Evolutionary conservation across 1,140 invertebrate genomes (phyloP).

Genomic region (Idris sp.): DNA sequence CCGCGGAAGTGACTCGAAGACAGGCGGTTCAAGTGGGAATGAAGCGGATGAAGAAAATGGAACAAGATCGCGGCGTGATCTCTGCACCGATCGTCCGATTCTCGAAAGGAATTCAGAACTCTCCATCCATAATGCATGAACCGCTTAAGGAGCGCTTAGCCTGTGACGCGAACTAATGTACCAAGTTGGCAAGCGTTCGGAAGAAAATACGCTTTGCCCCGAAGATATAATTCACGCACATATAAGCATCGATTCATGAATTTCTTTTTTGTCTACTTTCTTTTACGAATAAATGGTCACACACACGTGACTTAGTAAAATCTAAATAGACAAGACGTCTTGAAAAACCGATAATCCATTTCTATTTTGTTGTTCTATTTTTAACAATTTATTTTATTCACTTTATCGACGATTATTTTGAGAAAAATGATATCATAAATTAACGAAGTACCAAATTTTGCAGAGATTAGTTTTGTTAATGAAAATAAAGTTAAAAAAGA

Average conservation of each 20-base stretch:
- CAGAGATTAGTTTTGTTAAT: too few species aligned
- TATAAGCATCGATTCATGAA: constrained; percentile 42
- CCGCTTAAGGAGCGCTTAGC: constrained; percentile 56
- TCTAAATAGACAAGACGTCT: too few species aligned
- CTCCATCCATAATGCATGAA: constrained; percentile 61
- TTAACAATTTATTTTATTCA: too few species aligned
- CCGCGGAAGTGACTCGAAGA: constrained; percentile 62
- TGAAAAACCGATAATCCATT: too few species aligned
- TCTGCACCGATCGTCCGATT: constrained; percentile 50
- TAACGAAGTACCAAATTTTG: too few species aligned
- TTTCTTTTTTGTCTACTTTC: constrained; percentile 16
- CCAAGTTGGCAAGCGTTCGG: constrained; percentile 55
- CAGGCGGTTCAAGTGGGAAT: constrained; percentile 45
- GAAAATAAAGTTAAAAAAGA: too few species aligned
- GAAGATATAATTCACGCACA: constrained; percentile 55
- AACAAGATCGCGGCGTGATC: constrained; percentile 54
- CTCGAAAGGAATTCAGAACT: constrained; percentile 54
- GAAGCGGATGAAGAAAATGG: constrained; percentile 52
- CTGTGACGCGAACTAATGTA: constrained; percentile 67
- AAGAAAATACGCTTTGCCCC: constrained; percentile 58
- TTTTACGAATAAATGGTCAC: constrained; percentile 28
- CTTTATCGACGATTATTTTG: too few species aligned
- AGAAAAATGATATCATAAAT: too few species aligned
- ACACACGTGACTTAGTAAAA: constrained; percentile 30
- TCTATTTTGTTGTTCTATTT: too few species aligned